These are phyloP conservation scores for Agrochola macilenta DNA, from an alignment of 2,888 invertebrate genomes.

Conservation along the genomic window DNA sequence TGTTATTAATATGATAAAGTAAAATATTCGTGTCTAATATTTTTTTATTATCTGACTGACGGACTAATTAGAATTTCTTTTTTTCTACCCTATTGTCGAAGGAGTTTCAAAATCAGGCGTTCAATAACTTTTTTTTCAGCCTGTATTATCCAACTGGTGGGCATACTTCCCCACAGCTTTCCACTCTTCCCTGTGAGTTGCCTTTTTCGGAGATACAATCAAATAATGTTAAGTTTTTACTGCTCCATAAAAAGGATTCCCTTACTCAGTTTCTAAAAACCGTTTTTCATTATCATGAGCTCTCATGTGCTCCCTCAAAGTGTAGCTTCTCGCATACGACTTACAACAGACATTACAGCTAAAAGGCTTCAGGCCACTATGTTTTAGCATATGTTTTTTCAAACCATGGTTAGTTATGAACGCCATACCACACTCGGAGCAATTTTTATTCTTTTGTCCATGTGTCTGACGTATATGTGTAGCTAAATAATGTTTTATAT, in stretches of 20 bases:
- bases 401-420: conserved; percentile 87
- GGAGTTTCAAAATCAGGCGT: too few species aligned
- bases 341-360: conserved; percentile 82
- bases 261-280: conserved; percentile 33
- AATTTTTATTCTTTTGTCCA: conserved; percentile 86
- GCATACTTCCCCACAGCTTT: too few species aligned
- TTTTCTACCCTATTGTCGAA: too few species aligned
- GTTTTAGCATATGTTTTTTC: conserved; percentile 86
- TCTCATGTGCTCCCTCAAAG: conserved; percentile 77
- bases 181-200: too few species aligned
- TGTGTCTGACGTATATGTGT: conserved; percentile 86
- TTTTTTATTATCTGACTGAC: too few species aligned
- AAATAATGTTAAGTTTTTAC: too few species aligned
- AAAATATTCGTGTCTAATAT: too few species aligned
- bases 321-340: conserved; percentile 76
- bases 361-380: conserved; percentile 82
- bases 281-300: conserved; percentile 68
- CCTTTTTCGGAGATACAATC: too few species aligned
- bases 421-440: conserved; percentile 86
- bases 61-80: too few species aligned
- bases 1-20: too few species aligned
- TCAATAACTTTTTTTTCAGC: too few species aligned
- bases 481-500: conserved; percentile 85
- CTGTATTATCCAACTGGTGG: too few species aligned
- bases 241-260: neutral